Evolutionary conservation across 1,140 invertebrate genomes (phyloP), one percentile per base, ranked within the genome.

Genomic region (Diprion similis): DNA sequence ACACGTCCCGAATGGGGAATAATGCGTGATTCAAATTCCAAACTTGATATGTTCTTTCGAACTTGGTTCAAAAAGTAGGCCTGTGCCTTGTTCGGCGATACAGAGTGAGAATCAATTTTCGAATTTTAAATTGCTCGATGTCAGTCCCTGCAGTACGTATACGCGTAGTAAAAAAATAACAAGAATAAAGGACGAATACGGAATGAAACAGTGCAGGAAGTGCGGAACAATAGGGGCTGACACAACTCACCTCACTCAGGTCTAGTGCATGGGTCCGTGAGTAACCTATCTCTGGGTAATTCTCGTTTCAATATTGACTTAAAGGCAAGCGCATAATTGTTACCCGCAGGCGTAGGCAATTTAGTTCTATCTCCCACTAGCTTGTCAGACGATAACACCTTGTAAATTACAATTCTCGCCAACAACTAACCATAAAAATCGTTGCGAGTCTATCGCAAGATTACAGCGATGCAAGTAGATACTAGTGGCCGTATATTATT

Each of bases 261-360:
- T 37, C 24, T 37, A 6, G 24, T 6, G 24, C 24, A 37, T 37
- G 24, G 24, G 24, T 6, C 24, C 24, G 24, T 4, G 24, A 37
- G 24, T 37, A 37, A 15, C 8, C 7, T 59, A 59, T 59, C 51
- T 17, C 9, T 59, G 51, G 51, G 51, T 59, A 13, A 17, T 13
- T 15, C 51, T 59, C 51, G n/a, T 59, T 59, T 59, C n/a, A 59
- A 59, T 59, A 59, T 59, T 59, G 51, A 59, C n/a, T 59, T 13
- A 59, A 59, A 59, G 11, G 51, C n/a, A 59, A 13, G 51, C n/a
- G n/a, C 9, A 59, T 59, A 59, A 59, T 59, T 59, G 51, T 59
- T 59, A 59, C 51, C 51, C 51, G 51, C 51, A 59, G 11, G 51
- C n/a, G 51, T 17, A 6, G 51, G 51, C 51, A 59, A 59, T 59